A percentile compares a stretch with the other conserved stretches of the same genome.
Evolutionary conservation across 1,140 invertebrate species (phyloP).

Genomic region (Drosophila leontia): DNA sequence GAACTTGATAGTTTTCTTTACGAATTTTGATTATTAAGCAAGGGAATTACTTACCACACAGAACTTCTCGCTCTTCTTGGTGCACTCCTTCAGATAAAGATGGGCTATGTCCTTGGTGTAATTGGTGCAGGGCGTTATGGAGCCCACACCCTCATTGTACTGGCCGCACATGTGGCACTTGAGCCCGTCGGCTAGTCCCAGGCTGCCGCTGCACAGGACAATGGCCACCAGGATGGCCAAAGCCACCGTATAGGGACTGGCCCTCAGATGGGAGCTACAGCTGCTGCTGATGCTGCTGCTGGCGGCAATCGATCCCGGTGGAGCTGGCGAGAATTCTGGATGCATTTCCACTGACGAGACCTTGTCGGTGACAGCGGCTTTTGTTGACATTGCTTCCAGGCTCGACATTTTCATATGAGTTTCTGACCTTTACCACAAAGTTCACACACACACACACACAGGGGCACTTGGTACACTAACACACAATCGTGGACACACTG

Average conservation of each 20-base stretch:
- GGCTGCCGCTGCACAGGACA: constrained; percentile 58
- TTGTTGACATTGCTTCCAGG: constrained; percentile 66
- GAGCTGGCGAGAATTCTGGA: constrained; percentile 10
- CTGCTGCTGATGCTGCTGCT: constrained; percentile 9
- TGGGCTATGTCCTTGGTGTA: constrained; percentile 87
- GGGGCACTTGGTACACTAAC: constrained; percentile 2
- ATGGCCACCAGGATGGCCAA: constrained; percentile 53
- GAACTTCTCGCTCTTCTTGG: constrained; percentile 87
- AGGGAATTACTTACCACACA: constrained; percentile 89
- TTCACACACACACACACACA: constrained; percentile 28
- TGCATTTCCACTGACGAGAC: constrained; percentile 32
- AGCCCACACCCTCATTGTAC: constrained; percentile 92
- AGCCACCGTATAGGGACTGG: constrained; percentile 35
- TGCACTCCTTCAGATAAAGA: constrained; percentile 89
- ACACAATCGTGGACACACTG: constrained; percentile 12
- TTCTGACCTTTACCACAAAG: constrained; percentile 60
- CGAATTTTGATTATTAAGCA: too few relatives aligned
- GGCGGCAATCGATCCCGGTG: constrained; percentile 32
- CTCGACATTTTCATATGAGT: constrained; percentile 69
- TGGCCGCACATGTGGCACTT: constrained; percentile 91
- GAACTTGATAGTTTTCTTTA: background rate
- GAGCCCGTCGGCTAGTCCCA: constrained; percentile 85
- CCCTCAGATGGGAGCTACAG: constrained; percentile 25
- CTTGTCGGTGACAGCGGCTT: constrained; percentile 38
- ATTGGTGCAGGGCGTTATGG: constrained; percentile 92